Conservation (phyloP, 2,113 vertebrate genomes). For the Cephalopterus ornatus region DNA sequence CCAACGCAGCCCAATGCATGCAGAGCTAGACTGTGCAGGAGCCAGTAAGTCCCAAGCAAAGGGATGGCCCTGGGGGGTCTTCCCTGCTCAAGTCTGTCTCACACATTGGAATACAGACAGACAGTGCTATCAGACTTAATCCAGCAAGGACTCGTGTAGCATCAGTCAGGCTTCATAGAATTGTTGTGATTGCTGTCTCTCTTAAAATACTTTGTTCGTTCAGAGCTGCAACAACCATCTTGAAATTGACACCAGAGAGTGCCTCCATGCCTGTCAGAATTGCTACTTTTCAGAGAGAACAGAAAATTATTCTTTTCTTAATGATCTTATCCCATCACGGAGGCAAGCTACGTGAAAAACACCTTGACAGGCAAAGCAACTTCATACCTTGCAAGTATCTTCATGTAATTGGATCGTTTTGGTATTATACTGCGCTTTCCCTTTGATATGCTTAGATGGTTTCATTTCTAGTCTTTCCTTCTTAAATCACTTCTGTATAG, state of each 20-base stretch:
- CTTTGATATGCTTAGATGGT: neutral
- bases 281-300: neutral
- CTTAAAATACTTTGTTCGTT: neutral
- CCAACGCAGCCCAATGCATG: accelerated
- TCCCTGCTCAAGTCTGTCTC: neutral
- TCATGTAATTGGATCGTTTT: neutral
- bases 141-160: neutral
- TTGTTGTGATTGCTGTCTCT: neutral
- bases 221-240: neutral
- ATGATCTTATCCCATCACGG: neutral
- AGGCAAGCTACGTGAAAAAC: neutral
- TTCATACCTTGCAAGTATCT: neutral
- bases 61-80: neutral
- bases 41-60: neutral
- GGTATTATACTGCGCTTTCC: neutral
- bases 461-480: neutral
- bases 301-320: neutral
- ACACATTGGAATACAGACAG: neutral
- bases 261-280: neutral
- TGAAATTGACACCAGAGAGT: neutral
- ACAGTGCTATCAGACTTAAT: neutral
- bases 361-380: neutral
- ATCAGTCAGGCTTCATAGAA: neutral
- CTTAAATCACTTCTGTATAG: neutral
- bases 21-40: neutral